phyloP scores from a whole-genome alignment of 2,888 invertebrate species.

The Rotaria sp. region DNA sequence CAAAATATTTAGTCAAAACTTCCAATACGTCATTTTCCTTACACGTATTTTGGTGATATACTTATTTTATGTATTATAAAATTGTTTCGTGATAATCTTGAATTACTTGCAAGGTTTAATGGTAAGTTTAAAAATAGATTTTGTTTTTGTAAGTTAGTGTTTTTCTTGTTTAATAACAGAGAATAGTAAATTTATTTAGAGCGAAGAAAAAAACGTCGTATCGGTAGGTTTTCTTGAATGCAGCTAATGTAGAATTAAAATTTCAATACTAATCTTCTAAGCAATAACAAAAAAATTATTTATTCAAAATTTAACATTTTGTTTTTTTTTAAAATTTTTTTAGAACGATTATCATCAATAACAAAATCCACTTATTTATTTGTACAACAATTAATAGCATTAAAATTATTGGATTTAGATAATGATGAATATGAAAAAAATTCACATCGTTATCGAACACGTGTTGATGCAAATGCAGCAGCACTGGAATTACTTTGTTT shows the following conservation, averaged over 20 bases:
- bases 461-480: slow-evolving; percentile 19
- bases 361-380: slow-evolving; percentile 9
- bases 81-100: slow-evolving; percentile 28
- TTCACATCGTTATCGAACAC: slow-evolving; percentile 16
- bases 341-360: not conserved
- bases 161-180: not conserved
- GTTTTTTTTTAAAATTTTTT: not conserved
- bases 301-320: not conserved
- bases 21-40: slow-evolving; percentile 11
- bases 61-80: slow-evolving; percentile 23
- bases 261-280: no score
- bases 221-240: not conserved
- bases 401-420: not conserved
- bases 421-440: slow-evolving; percentile 19
- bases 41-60: slow-evolving; percentile 9
- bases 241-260: no score
- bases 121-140: not conserved
- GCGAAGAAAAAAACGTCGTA: not conserved
- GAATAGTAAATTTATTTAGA: not conserved
- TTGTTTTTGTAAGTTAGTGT: not conserved
- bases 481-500: slow-evolving; percentile 23
- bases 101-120: not conserved
- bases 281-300: no score
- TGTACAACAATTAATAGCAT: slow-evolving; percentile 20
- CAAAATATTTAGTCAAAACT: not conserved